Evolutionary conservation across 2,113 vertebrate species (phyloP), one percentile per base, ranked within the genome.

Genomic region (Piprites chloris): DNA sequence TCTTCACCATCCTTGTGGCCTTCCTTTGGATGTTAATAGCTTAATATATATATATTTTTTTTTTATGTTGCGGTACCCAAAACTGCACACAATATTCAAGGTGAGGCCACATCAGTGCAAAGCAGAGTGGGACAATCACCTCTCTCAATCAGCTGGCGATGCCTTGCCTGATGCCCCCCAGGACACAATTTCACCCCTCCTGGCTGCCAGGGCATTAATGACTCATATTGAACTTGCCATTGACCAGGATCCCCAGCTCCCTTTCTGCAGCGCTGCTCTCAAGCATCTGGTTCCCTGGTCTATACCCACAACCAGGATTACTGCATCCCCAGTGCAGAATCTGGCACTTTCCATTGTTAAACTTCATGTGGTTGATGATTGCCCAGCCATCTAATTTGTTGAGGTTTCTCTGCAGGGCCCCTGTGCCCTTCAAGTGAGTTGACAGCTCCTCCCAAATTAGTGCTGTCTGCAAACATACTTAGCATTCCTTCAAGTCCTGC

Each of bases 131-230:
- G 27, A 81, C 33, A 81, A 67, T n/a, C 33, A 12, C 37, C 23
- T 74, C 39, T 33, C 37, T 30, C 59, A 9, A 13, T 8, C 0
- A 0, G 10, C 12, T 74, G 55, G 11, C 0, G 1, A 66, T 37
- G 12, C 9, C 59, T 27, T 33, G 12, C 52, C 52, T 82, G 61
- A 52, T 67, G 23, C 2, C 0, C 14, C 28, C 10, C 19, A 52
- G 37, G 46, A 39, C 23, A 82, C 0, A 1, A 1, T 2, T n/a
- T n/a, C n/a, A 19, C 3, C 19, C 12, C 6, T n/a, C 33, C 52
- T 81, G 77, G 23, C 19, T 81, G 37, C 9, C 52, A 33, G 15
- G 44, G 6, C 37, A 59, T 61, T 50, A 26, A 32, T 74, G 33
- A 1, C 20, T 39, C 23, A 26, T 0, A 2, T 24, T 59, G 39